A percentile compares a stretch with the other conserved stretches of the same genome.
These are phyloP conservation scores for Sebastes matsubarae DNA, from an alignment of 2,797 vertebrate genomes.

Conservation along the genomic window DNA sequence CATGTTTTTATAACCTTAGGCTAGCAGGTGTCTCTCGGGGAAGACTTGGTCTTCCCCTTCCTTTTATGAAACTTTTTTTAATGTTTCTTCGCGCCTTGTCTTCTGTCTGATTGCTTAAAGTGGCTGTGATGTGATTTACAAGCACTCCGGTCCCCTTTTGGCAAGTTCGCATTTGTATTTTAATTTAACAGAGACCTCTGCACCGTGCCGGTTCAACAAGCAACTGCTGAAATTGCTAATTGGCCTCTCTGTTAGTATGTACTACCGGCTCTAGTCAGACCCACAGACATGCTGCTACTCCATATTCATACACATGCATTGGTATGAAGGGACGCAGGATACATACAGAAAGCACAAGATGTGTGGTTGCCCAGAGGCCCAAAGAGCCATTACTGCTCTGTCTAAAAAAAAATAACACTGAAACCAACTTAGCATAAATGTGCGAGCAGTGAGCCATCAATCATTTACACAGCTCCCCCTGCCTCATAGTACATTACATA, in stretches of 20 bases:
- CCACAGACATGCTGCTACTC: constrained; percentile 41
- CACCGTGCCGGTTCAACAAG: constrained; percentile 43
- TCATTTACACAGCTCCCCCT: constrained; percentile 61
- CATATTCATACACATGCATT: constrained; percentile 46
- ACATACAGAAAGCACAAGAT: constrained; percentile 45
- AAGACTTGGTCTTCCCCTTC: constrained; percentile 23
- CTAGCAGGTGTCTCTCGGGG: constrained; percentile 53
- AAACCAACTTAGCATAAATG: constrained; percentile 65
- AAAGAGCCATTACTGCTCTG: constrained; percentile 54
- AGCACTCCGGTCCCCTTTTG: constrained; percentile 31
- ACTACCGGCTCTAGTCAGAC: constrained; percentile 41
- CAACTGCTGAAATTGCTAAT: constrained; percentile 56
- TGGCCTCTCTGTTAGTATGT: constrained; percentile 46
- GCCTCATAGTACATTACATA: constrained; percentile 46
- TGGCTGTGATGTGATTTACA: constrained; percentile 55
- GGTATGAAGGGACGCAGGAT: constrained; percentile 32
- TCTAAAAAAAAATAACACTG: constrained; percentile 44
- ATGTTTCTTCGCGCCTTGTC: constrained; percentile 22
- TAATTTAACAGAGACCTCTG: constrained; percentile 57
- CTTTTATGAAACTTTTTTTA: constrained; percentile 27
- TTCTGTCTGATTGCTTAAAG: constrained; percentile 38
- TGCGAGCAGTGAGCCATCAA: constrained; percentile 62
- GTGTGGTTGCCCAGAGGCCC: constrained; percentile 42
- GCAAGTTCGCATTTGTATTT: constrained; percentile 54
- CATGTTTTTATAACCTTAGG: constrained; percentile 53